A percentile compares a stretch with the other conserved stretches of the same genome.
These are phyloP conservation scores for Sarcophaga caerulescens DNA, from an alignment of 2,888 invertebrate species.

Conservation along the genomic window DNA sequence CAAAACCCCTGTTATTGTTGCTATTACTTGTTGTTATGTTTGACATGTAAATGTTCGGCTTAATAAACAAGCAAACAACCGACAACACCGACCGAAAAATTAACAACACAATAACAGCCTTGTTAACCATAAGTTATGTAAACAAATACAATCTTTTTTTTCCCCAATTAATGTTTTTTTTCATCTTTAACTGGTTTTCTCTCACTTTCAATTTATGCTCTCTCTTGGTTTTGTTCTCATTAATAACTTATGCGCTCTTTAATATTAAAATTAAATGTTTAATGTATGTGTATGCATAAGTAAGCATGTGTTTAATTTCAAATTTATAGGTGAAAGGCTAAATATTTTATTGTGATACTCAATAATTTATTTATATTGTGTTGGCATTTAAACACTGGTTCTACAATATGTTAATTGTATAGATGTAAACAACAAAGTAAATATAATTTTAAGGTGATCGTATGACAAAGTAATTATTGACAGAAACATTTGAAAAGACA, in stretches of 20 bases:
- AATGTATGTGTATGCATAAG: neutral
- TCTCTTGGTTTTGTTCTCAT: constrained; percentile 35
- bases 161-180: neutral
- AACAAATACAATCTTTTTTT: constrained; percentile 45
- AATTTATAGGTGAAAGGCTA: neutral
- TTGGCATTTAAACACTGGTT: too few relatives aligned
- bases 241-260: neutral
- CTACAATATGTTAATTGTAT: too few relatives aligned
- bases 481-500: too few relatives aligned
- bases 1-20: neutral
- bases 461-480: too few relatives aligned
- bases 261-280: neutral
- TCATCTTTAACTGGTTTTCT: neutral
- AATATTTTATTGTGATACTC: too few relatives aligned
- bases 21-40: constrained; percentile 13
- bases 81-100: neutral
- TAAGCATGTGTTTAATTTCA: neutral
- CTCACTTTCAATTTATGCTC: constrained; percentile 46
- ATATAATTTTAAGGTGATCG: too few relatives aligned
- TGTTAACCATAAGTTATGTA: constrained; percentile 62
- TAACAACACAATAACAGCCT: constrained; percentile 29
- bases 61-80: neutral
- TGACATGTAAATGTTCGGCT: constrained; percentile 44
- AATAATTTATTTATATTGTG: too few relatives aligned
- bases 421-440: too few relatives aligned